Evolutionary conservation across 2,113 vertebrate species (phyloP), one percentile per base, ranked within the genome.

Genomic region (Chionomys nivalis): DNA sequence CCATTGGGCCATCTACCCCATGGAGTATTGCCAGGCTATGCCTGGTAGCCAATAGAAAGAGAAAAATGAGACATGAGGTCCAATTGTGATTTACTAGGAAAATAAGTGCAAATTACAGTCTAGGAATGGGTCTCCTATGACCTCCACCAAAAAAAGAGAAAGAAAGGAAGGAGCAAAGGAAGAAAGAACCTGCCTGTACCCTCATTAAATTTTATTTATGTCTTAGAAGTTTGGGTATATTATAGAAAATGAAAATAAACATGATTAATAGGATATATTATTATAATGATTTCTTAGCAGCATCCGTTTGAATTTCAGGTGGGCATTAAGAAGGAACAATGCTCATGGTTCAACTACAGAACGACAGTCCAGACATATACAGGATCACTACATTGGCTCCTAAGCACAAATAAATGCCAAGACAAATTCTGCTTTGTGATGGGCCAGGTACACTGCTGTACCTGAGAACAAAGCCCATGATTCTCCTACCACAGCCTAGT

Each of bases 401-500:
- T 26, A 36, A 44, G 39, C 76, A 11, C 58, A 58, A 58, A 58
- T 21, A 12, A 49, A 39, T 49, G 39, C 21, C 73, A 39, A 52
- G 11, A 65, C 5, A 87, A 5, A n/a, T 39, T 39, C 42, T 13
- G 12, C 6, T 89, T 90, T 39, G 14, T 19, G 17, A 87, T 24
- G 5, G 26, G 36, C 5, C 49, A 49, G 17, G 6, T 2, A 5
- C 10, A 88, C n/a, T 61, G 0, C 0, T 3, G 65, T 1, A 23
- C 76, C 39, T n/a, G 52, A 61, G 42, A 70, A 24, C 33, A 26
- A 85, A 94, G 5, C 1, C 49, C 42, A 36, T 14, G 36, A 12
- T 63, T 11, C 14, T 90, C 31, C 68, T 70, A 5, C 52, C 12
- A 1, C 8, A 47, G 1, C 42, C 31, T 88, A 49, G 23, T 39